Evolutionary conservation across 92 coral and sea anemone species (phyloP).

Genomic region (Porites cylindrica): DNA sequence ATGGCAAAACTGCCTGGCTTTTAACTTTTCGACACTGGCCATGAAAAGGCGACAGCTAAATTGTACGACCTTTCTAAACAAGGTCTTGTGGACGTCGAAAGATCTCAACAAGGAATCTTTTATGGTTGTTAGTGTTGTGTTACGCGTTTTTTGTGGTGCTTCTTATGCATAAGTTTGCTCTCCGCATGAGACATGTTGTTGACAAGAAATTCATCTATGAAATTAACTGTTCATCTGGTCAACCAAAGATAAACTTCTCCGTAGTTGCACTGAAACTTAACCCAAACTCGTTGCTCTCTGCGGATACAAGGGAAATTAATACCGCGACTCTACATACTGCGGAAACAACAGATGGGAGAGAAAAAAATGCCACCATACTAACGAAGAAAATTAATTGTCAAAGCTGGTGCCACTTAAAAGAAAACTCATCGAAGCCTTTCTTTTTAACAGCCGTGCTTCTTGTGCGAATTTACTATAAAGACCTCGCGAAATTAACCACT

Average conservation of each 20-base stretch:
- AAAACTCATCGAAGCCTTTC: slow-evolving; percentile 47
- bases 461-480: slow-evolving; percentile 56
- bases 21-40: no score
- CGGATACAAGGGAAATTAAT: not conserved
- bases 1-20: no score
- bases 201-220: not conserved
- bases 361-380: not conserved
- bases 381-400: slow-evolving; percentile 5
- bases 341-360: not conserved
- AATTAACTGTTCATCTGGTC: not conserved
- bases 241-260: not conserved
- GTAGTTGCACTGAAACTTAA: not conserved
- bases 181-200: not conserved
- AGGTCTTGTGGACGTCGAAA: not conserved
- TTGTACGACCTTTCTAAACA: not conserved
- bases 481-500: slow-evolving; percentile 56
- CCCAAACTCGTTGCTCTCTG: not conserved
- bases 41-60: no score
- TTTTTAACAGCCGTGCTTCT: slow-evolving; percentile 71
- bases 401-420: slow-evolving; percentile 64
- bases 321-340: not conserved
- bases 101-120: not conserved
- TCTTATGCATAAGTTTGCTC: not conserved
- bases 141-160: not conserved
- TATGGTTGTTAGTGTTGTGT: not conserved